Evolutionary conservation across 1,140 invertebrate genomes (phyloP).

Genomic region (Palaemon carinicauda): DNA sequence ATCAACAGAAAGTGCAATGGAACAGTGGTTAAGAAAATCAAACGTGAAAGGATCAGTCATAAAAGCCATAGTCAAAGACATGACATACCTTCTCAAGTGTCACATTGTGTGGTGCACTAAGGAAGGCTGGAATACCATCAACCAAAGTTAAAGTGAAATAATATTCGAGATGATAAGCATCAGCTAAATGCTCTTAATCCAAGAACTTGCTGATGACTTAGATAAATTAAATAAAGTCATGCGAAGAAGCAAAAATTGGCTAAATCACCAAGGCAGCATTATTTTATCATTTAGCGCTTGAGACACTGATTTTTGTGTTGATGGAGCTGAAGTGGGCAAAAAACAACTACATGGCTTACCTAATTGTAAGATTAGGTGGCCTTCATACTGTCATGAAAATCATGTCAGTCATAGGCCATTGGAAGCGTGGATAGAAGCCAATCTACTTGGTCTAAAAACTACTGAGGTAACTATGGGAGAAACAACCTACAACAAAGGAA

Average conservation of each 20-base stretch:
- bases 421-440: constrained; percentile 5
- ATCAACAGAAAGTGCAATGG: constrained; percentile 6
- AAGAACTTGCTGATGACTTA: neutral
- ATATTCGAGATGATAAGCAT: neutral
- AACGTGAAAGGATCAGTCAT: constrained; percentile 1
- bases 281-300: constrained; percentile 10
- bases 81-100: constrained; percentile 6
- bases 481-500: constrained; percentile 1
- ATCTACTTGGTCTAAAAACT: neutral
- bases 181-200: constrained; percentile 14
- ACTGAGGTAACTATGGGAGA: neutral
- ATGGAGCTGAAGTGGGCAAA: constrained; percentile 40
- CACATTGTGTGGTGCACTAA: neutral
- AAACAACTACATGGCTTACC: neutral
- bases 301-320: constrained; percentile 16
- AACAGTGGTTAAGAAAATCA: constrained; percentile 13
- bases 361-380: constrained; percentile 22
- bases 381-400: neutral
- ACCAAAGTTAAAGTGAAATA: constrained; percentile 6
- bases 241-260: constrained; percentile 14
- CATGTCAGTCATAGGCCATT: neutral
- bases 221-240: constrained; percentile 29
- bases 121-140: neutral
- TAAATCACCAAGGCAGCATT: constrained; percentile 4
- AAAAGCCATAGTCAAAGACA: constrained; percentile 18